Conservation (phyloP, 2,797 vertebrate genomes). For the Lepilemur ruficaudatus region DNA sequence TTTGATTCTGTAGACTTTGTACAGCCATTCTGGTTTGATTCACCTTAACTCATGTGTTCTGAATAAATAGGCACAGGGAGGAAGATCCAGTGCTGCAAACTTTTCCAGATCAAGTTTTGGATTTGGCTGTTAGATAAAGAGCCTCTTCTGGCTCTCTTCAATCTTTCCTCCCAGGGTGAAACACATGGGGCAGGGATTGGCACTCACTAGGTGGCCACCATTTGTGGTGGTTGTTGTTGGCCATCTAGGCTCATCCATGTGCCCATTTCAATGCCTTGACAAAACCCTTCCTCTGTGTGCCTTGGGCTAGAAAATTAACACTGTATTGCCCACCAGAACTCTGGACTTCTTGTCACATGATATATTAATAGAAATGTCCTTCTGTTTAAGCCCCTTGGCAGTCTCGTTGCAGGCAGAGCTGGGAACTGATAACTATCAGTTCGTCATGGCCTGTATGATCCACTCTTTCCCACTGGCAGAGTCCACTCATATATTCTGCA, state of each 20-base stretch:
- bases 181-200: rapidly evolving
- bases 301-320: not conserved
- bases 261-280: not conserved
- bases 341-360: not conserved
- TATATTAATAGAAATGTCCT: not conserved
- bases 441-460: not conserved
- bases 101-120: not conserved
- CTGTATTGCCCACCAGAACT: not conserved
- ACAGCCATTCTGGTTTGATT: not conserved
- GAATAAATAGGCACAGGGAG: not conserved
- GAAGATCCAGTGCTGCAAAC: not conserved
- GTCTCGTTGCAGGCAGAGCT: not conserved
- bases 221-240: not conserved
- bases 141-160: not conserved
- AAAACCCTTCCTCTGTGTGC: not conserved
- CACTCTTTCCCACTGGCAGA: not conserved
- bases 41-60: not conserved
- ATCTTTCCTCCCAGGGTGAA: not conserved
- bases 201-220: rapidly evolving
- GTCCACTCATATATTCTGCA: not conserved
- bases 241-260: not conserved
- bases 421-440: rapidly evolving
- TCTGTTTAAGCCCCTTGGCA: not conserved
- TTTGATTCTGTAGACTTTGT: not conserved
- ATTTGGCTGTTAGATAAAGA: not conserved